Evolutionary conservation across 2,888 invertebrate genomes (phyloP).

Genomic region (Pinctada fucata): DNA sequence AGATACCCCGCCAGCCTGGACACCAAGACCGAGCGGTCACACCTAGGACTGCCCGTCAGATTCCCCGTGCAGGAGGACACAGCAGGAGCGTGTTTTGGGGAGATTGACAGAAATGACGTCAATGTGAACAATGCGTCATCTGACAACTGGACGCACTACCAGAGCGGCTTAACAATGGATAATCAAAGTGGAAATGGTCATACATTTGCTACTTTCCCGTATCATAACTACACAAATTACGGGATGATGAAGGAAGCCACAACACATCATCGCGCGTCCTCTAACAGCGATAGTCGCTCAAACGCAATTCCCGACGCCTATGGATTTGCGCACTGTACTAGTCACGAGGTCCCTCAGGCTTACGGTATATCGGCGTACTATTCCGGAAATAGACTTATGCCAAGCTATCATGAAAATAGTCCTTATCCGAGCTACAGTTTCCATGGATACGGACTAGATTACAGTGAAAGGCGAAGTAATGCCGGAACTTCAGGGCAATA

Average conservation of each 20-base stretch:
- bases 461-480: not conserved
- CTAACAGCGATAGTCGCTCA: not conserved
- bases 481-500: not conserved
- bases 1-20: constrained; percentile 1
- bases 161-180: not conserved
- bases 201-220: not conserved
- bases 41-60: constrained; percentile 17
- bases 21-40: constrained; percentile 10
- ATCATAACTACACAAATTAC: not conserved
- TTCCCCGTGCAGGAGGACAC: constrained; percentile 4
- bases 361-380: not conserved
- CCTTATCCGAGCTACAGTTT: not conserved
- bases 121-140: not conserved
- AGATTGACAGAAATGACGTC: not conserved
- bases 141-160: not conserved
- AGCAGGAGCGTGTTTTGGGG: not conserved
- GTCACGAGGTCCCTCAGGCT: not conserved
- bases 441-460: not conserved
- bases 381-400: not conserved
- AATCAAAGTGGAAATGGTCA: not conserved
- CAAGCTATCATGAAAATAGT: not conserved
- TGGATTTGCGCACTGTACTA: not conserved
- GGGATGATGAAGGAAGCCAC: not conserved
- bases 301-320: not conserved
- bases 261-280: not conserved